A percentile compares a stretch with the other conserved stretches of the same genome.
phyloP scores from a whole-genome alignment of 2,113 vertebrate genomes.

The Mandrillus leucophaeus region DNA sequence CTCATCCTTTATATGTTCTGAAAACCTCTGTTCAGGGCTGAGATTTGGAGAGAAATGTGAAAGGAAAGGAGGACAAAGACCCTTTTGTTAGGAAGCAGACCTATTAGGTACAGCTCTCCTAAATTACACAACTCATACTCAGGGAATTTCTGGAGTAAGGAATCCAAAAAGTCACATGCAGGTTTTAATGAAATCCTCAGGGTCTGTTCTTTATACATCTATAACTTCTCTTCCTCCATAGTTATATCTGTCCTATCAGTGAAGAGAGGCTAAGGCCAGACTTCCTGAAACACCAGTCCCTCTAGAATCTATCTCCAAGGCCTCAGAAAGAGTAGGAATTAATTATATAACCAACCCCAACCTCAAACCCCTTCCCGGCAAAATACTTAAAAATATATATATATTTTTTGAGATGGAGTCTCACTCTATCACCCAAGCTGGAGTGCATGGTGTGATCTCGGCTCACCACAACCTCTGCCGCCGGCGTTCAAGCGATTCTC shows the following conservation, averaged over 20 bases:
- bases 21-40: constrained; percentile 98
- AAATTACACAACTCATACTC: not conserved
- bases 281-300: not conserved
- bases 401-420: no score
- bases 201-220: not conserved
- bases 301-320: not conserved
- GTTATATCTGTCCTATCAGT: not conserved
- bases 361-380: not conserved
- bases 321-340: not conserved
- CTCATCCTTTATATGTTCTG: constrained; percentile 99
- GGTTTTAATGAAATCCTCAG: constrained; percentile 20
- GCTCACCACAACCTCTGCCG: no score
- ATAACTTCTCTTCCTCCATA: not conserved
- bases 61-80: constrained; percentile 34
- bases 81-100: constrained; percentile 50
- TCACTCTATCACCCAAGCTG: no score
- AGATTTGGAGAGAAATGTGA: constrained; percentile 65
- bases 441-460: no score
- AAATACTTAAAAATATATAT: no score
- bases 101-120: not conserved
- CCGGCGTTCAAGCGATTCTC: no score
- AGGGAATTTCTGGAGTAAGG: constrained; percentile 18
- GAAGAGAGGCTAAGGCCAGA: not conserved
- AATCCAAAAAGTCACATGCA: not conserved
- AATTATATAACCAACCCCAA: not conserved